Conservation (phyloP, 2,797 vertebrate genomes). For the Arctocebus calabarensis region DNA sequence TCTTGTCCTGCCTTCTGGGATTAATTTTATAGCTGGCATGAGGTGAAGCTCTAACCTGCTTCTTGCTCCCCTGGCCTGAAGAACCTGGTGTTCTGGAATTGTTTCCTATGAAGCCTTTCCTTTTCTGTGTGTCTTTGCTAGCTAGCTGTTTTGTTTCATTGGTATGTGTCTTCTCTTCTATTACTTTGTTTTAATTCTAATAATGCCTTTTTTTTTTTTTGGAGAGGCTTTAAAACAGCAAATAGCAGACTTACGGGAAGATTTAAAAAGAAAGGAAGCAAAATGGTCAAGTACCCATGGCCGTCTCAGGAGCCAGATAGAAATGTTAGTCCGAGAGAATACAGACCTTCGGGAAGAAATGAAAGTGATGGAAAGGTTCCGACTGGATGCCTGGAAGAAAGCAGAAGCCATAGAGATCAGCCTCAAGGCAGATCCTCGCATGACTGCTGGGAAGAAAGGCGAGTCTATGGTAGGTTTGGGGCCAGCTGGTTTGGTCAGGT, state of each 20-base stretch:
- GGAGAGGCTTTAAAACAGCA: constrained; percentile 94
- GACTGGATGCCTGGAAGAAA: constrained; percentile 93
- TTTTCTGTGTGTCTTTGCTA: not conserved
- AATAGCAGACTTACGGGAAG: constrained; percentile 93
- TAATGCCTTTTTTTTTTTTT: constrained; percentile 3
- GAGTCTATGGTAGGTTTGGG: constrained; percentile 88
- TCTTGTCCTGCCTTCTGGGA: not conserved
- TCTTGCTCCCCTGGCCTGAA: not conserved
- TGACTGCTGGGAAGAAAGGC: constrained; percentile 69
- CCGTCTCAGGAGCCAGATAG: constrained; percentile 94
- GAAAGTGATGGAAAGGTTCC: constrained; percentile 93
- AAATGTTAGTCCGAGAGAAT: constrained; percentile 93
- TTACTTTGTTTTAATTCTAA: constrained; percentile 42
- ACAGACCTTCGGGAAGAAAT: constrained; percentile 92
- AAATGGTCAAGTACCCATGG: constrained; percentile 93
- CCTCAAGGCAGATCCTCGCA: constrained; percentile 78
- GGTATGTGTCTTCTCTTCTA: not conserved
- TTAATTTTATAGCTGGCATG: not conserved
- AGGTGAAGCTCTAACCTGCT: not conserved
- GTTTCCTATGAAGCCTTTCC: not conserved
- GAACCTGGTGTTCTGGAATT: not conserved
- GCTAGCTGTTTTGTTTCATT: too few relatives aligned
- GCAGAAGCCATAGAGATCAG: constrained; percentile 84
- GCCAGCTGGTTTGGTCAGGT: not conserved
- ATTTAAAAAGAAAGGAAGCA: constrained; percentile 93